These are phyloP conservation scores for Microcebus jonahi DNA, from an alignment of 2,113 vertebrate genomes.

Conservation along the genomic window DNA sequence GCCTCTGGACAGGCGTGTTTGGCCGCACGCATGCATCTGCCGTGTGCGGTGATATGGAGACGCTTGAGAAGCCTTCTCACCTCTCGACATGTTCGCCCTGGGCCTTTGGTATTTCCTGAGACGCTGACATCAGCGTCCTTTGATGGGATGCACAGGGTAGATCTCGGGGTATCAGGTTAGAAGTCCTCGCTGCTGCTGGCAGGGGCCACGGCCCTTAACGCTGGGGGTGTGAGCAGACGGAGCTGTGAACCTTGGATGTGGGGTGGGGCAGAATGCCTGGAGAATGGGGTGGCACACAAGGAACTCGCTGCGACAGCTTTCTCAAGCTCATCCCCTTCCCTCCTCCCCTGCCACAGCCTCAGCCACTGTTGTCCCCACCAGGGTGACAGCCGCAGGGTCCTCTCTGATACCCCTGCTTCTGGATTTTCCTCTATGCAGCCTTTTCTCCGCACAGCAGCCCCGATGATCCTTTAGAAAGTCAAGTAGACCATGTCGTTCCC, in stretches of 20 bases:
- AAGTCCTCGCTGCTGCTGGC: background rate
- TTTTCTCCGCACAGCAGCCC: too few relatives aligned
- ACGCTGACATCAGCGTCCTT: background rate
- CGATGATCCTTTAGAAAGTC: background rate
- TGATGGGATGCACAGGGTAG: background rate
- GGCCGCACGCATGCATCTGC: background rate
- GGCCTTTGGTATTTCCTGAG: background rate
- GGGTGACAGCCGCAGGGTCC: background rate
- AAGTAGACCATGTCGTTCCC: background rate
- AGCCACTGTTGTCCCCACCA: rapidly evolving
- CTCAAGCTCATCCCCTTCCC: background rate
- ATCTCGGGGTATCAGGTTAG: background rate
- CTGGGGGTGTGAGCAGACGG: too few relatives aligned
- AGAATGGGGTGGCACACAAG: background rate
- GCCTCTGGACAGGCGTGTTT: background rate
- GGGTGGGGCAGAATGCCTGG: background rate
- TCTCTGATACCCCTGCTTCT: background rate
- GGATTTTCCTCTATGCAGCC: too few relatives aligned
- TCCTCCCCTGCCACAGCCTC: background rate
- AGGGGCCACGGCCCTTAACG: rapidly evolving
- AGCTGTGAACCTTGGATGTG: rapidly evolving
- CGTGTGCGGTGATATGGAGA: background rate
- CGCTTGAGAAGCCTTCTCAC: background rate
- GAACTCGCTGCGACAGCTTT: background rate
- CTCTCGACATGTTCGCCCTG: background rate